Base-by-base conservation (phyloP, 2,888 invertebrate genomes). In the Oasisia sp. region DNA sequence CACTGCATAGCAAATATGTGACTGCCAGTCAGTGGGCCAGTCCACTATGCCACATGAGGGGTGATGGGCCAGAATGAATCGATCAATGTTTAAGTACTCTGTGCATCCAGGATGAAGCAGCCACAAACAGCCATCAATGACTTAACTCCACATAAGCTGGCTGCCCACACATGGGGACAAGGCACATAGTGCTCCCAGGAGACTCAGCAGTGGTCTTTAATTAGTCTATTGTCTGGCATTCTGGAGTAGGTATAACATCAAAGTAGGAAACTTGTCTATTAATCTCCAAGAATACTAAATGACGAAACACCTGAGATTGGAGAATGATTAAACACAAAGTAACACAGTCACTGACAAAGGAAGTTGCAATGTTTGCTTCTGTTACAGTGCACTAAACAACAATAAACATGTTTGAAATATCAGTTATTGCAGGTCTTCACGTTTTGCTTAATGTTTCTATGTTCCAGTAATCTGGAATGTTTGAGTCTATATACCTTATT, bases 11-110 rank as follows among this genome's bases (percentile, higher is more conserved):
- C 74, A 74, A 74, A 74, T 74, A 38, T 38, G 74, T 74, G 74
- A 74, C 14, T 74, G 74, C 27, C 74, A 74, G 74, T n/a, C 74
- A 74, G 74, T 74, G 14, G 74, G 74, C 27, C 74, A 19, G 74
- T 74, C 74, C 74, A 74, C 74, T 74, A 74, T 0, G n/a, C 74
- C 74, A 27, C 19, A 19, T 74, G 74, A 74, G 74, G 74, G 74
- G 74, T 74, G 27, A 74, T 74, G 74, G 74, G 74, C 27, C 74
- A 27, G 74, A 74, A 74, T 74, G 74, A 74, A 74, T 74, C 27
- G 74, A 74, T 74, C 74, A 74, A 74, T 74, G 74, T 74, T 74
- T 74, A 74, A 74, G 74, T 74, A 74, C 74, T 74, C 27, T 19
- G 74, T 27, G n/a, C 74, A 74, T 74, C 74, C 74, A 74, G 74